Evolutionary conservation across 2,113 vertebrate genomes (phyloP).

Genomic region (Pelobates fuscus): DNA sequence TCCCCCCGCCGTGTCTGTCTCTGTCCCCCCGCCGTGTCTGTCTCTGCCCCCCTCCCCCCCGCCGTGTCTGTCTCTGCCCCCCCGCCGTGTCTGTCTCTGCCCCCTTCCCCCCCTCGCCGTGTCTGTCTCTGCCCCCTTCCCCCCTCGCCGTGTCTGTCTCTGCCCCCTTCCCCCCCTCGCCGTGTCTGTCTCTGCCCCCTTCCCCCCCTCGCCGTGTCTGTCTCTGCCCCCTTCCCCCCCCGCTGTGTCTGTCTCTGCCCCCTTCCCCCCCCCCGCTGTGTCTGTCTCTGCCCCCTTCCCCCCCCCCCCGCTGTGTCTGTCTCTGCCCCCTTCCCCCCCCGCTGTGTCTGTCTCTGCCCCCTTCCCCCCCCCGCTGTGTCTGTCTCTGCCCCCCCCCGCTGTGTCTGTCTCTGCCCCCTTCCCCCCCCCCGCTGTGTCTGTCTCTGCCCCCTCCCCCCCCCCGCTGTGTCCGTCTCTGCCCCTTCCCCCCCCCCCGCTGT

Average conservation of each 20-base stretch:
- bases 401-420: not conserved
- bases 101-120: constrained; percentile 19
- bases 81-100: too few relatives aligned
- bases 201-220: not conserved
- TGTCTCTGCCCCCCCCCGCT: constrained; percentile 31
- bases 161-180: not conserved
- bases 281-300: not conserved
- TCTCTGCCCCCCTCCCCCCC: not conserved
- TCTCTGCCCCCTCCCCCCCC: too few relatives aligned
- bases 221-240: too few relatives aligned
- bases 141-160: too few relatives aligned
- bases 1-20: too few relatives aligned
- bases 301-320: not conserved
- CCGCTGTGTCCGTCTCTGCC: too few relatives aligned
- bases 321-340: too few relatives aligned
- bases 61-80: not conserved
- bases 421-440: not conserved
- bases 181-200: not conserved
- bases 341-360: not conserved
- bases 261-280: too few relatives aligned
- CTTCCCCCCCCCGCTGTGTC: constrained; percentile 41
- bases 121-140: constrained; percentile 33
- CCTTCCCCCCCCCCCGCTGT: too few relatives aligned
- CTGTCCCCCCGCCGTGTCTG: not conserved
- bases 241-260: too few relatives aligned